phyloP scores from a whole-genome alignment of 2,113 vertebrate genomes.

The Platycercus adscitus region DNA sequence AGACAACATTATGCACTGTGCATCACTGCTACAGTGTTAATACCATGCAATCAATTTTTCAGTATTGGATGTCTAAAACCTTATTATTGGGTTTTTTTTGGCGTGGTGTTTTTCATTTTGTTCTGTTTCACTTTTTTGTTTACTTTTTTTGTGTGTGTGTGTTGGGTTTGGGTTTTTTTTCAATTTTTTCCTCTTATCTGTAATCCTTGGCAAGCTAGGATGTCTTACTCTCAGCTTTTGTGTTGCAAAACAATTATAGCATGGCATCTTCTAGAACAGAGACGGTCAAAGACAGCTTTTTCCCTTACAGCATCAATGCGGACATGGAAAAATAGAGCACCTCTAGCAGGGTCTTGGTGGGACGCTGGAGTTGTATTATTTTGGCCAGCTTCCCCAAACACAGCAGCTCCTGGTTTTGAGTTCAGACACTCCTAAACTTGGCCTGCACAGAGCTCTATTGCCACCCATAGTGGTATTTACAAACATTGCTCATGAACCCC shows the following conservation, averaged over 20 bases:
- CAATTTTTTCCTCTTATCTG: neutral
- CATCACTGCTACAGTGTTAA: neutral
- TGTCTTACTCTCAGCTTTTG: neutral
- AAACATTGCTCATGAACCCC: neutral
- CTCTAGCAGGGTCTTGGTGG: neutral
- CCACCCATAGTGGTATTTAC: neutral
- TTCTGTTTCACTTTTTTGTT: neutral
- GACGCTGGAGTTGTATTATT: neutral
- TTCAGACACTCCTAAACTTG: neutral
- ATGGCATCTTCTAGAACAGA: neutral
- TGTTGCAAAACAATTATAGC: neutral
- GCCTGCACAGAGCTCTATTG: neutral
- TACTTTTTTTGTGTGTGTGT: no score
- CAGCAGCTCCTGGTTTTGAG: neutral
- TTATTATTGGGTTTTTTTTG: neutral
- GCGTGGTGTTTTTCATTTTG: fast-evolving
- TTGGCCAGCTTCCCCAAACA: neutral
- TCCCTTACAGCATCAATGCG: neutral
- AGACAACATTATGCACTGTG: neutral
- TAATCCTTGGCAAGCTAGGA: neutral
- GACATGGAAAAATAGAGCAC: neutral
- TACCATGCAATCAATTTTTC: neutral
- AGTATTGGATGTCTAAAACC: neutral
- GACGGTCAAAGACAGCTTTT: neutral
- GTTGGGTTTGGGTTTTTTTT: no score